Evolutionary conservation across 2,888 invertebrate species (phyloP).

Genomic region (Agapostemon virescens): DNA sequence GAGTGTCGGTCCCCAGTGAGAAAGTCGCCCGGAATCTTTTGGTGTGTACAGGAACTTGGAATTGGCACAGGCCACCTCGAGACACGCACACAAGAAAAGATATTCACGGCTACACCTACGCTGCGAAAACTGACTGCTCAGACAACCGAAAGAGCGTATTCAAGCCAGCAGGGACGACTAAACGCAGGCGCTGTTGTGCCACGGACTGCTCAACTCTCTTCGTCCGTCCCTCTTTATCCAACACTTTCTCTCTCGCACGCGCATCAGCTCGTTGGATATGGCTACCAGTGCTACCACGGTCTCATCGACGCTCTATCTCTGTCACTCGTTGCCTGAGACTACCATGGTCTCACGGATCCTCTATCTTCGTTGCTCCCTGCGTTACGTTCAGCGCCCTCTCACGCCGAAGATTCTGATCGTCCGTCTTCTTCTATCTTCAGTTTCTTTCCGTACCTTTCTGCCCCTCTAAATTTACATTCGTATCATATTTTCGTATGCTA

Average conservation of each 20-base stretch:
- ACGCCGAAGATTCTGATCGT: background rate
- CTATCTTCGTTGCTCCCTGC: background rate
- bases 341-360: background rate
- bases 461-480: background rate
- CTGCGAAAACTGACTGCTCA: conserved; percentile 24
- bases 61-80: background rate
- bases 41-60: background rate
- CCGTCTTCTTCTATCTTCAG: background rate
- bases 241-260: conserved; percentile 19
- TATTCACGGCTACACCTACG: background rate
- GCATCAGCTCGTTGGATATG: background rate
- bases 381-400: background rate
- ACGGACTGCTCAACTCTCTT: conserved; percentile 36
- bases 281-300: background rate
- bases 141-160: conserved; percentile 33
- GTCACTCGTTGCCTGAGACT: background rate
- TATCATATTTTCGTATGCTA: background rate
- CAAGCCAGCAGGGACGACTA: conserved; percentile 47
- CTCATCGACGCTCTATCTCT: background rate
- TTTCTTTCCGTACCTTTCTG: background rate
- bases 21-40: background rate
- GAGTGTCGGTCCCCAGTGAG: background rate
- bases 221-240: conserved; percentile 19
- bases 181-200: conserved; percentile 40
- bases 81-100: background rate